Evolutionary conservation across 2,113 vertebrate species (phyloP).

Genomic region (Phalacrocorax brasilianus): DNA sequence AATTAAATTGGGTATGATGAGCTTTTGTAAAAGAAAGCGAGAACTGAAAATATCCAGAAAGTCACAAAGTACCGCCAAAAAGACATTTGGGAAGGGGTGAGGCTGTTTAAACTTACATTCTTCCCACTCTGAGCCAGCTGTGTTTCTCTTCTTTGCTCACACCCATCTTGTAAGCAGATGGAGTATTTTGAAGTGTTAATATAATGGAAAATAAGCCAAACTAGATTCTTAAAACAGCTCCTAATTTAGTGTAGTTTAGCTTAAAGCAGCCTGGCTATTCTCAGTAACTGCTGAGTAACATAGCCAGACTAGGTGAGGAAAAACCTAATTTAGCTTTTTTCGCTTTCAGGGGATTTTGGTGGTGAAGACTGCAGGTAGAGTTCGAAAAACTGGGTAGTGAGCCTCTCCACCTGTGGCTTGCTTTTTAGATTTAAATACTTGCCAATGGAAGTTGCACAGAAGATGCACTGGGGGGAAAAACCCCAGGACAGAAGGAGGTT

Average conservation of each 20-base stretch:
- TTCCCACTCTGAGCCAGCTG: slow-evolving; percentile 53
- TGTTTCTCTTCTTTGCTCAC: slow-evolving; percentile 50
- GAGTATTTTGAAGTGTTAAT: slow-evolving; percentile 60
- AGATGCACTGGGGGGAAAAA: rapidly evolving
- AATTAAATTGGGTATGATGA: slow-evolving; percentile 50
- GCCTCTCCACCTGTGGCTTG: not conserved
- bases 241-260: slow-evolving; percentile 26
- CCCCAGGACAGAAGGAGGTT: not conserved
- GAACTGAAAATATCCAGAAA: slow-evolving; percentile 64
- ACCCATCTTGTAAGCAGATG: slow-evolving; percentile 67
- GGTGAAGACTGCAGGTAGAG: not conserved
- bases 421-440: not conserved
- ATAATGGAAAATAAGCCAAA: slow-evolving; percentile 29
- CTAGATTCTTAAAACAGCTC: slow-evolving; percentile 30
- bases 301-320: not conserved
- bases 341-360: not conserved
- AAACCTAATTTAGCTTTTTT: slow-evolving; percentile 7
- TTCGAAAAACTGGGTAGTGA: not conserved
- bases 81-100: slow-evolving; percentile 61
- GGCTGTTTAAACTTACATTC: slow-evolving; percentile 58
- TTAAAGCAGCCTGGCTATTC: not conserved
- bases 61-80: slow-evolving; percentile 40
- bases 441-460: not conserved
- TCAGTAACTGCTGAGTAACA: slow-evolving; percentile 7
- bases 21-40: slow-evolving; percentile 45